These are phyloP conservation scores for Stegastes partitus DNA, from an alignment of 2,113 vertebrate species.

Conservation along the genomic window DNA sequence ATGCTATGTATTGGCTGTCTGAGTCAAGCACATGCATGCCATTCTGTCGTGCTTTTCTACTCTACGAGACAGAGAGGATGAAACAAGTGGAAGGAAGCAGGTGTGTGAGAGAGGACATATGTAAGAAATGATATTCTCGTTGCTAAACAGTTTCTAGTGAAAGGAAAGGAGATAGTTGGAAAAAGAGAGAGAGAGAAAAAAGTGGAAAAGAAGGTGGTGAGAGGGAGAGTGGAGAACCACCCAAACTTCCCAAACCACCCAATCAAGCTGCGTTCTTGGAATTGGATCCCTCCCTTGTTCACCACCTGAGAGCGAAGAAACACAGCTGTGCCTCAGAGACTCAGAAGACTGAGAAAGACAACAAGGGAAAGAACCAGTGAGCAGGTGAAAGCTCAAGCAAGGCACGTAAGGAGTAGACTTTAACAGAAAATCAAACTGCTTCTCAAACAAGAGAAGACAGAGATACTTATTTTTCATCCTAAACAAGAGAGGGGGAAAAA, in stretches of 20 bases:
- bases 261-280: slow-evolving; percentile 70
- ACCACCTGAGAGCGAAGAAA: slow-evolving; percentile 77
- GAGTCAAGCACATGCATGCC: slow-evolving; percentile 43
- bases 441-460: slow-evolving; percentile 31
- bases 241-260: slow-evolving; percentile 78
- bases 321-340: slow-evolving; percentile 71
- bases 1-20: slow-evolving; percentile 61
- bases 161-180: slow-evolving; percentile 10
- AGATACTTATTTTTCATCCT: neutral
- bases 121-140: slow-evolving; percentile 25
- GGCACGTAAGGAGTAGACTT: slow-evolving; percentile 11
- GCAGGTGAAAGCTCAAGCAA: slow-evolving; percentile 50
- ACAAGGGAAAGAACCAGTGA: slow-evolving; percentile 39
- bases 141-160: slow-evolving; percentile 16
- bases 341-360: slow-evolving; percentile 38
- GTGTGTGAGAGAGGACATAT: slow-evolving; percentile 17
- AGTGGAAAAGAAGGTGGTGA: slow-evolving; percentile 7
- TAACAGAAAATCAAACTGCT: slow-evolving; percentile 12
- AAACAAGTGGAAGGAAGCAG: slow-evolving; percentile 23
- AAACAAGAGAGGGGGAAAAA: slow-evolving; percentile 15
- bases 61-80: neutral
- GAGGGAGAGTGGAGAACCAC: slow-evolving; percentile 64
- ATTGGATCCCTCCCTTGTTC: slow-evolving; percentile 78
- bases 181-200: slow-evolving; percentile 29
- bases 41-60: slow-evolving; percentile 15